Percentiles rank a stretch among this genome's conserved stretches.
Evolutionary conservation across 2,888 invertebrate genomes (phyloP).

Genomic region (Strigamia maritima): DNA sequence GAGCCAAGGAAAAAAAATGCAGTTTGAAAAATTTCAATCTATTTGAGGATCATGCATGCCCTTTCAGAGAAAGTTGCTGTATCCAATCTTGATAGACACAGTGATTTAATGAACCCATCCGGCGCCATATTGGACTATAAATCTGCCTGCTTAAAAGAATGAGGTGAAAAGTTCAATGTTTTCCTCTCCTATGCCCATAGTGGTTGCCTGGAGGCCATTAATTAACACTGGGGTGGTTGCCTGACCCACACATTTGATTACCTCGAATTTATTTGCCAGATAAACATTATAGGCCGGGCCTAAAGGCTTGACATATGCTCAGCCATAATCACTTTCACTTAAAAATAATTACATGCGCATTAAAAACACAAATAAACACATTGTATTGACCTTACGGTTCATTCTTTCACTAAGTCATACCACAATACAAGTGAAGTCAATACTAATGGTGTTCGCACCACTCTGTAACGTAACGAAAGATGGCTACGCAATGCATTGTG

Average conservation of each 20-base stretch:
- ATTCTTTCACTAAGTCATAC: background rate
- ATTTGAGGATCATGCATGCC: background rate
- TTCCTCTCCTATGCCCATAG: background rate
- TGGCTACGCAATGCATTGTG: too few species aligned
- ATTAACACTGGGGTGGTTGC: background rate
- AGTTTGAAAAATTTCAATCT: too few species aligned
- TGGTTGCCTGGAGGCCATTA: background rate
- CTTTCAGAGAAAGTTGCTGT: background rate
- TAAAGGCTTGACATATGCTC: background rate
- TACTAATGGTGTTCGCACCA: too few species aligned
- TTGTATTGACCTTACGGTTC: too few species aligned
- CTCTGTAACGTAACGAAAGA: too few species aligned
- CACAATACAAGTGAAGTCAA: too few species aligned
- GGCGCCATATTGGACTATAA: slow-evolving; percentile 4
- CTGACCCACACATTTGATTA: background rate
- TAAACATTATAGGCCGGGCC: background rate
- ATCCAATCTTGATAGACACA: background rate
- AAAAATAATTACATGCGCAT: too few species aligned
- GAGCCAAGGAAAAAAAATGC: too few species aligned
- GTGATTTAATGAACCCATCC: background rate
- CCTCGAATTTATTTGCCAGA: background rate
- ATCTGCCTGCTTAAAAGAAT: background rate
- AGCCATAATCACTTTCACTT: too few species aligned
- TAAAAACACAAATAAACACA: too few species aligned
- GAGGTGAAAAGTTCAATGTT: background rate